Evolutionary conservation across 2,797 vertebrate genomes (phyloP).

Genomic region (Megalops cyprinoides): DNA sequence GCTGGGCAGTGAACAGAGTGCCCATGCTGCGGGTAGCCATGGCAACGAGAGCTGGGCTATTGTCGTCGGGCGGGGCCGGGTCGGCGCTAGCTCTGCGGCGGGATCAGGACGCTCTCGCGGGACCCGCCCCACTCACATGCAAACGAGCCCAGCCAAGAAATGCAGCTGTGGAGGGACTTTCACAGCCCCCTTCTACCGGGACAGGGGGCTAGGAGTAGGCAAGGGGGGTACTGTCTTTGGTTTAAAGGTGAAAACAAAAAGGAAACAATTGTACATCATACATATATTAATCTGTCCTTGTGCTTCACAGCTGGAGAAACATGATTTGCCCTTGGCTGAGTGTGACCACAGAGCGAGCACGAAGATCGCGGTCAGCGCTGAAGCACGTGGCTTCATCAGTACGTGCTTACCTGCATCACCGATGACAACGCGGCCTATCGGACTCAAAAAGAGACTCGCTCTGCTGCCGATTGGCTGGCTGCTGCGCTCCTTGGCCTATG

Average conservation of each 20-base stretch:
- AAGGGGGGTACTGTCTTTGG: not conserved
- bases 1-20: conserved; percentile 68
- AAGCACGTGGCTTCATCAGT: too few relatives aligned
- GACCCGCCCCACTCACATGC: conserved; percentile 74
- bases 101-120: not conserved
- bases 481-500: too few relatives aligned
- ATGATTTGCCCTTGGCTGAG: too few relatives aligned
- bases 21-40: conserved; percentile 80
- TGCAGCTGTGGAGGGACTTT: conserved; percentile 90
- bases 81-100: conserved; percentile 50
- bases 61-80: conserved; percentile 76
- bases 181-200: conserved; percentile 61
- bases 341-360: conserved; percentile 66
- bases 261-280: too few relatives aligned
- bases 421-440: too few relatives aligned
- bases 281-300: too few relatives aligned
- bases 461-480: too few relatives aligned
- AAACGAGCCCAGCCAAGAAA: conserved; percentile 90
- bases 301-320: too few relatives aligned
- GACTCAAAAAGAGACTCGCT: too few relatives aligned
- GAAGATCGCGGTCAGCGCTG: conserved; percentile 71
- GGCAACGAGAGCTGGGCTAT: conserved; percentile 81
- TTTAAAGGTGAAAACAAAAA: not conserved
- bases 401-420: too few relatives aligned
- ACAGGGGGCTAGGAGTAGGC: conserved; percentile 51